Evolutionary conservation across 2,113 vertebrate genomes (phyloP).

Genomic region (Nycticorax nycticorax): DNA sequence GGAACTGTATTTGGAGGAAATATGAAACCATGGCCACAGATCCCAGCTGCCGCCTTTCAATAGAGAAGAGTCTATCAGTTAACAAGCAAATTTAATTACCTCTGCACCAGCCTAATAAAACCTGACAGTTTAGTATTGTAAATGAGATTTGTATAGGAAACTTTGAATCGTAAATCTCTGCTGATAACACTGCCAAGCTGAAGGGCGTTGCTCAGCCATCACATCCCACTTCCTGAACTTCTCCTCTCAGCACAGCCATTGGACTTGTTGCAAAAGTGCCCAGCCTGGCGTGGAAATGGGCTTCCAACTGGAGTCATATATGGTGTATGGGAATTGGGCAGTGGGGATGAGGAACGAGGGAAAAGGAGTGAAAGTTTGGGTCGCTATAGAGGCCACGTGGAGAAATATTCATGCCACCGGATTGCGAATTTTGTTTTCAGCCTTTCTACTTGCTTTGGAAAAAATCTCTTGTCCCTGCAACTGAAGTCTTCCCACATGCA

Average conservation of each 20-base stretch:
- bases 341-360: not conserved
- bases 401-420: not conserved
- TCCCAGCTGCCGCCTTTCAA: not conserved
- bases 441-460: not conserved
- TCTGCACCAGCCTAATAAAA: conserved; percentile 11
- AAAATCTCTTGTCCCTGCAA: not conserved
- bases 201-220: not conserved
- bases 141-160: not conserved
- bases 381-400: not conserved
- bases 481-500: not conserved
- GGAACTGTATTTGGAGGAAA: not conserved
- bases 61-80: not conserved
- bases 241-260: not conserved
- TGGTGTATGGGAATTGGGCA: not conserved
- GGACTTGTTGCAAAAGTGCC: not conserved
- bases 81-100: conserved; percentile 7
- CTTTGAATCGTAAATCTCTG: not conserved
- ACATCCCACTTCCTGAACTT: not conserved
- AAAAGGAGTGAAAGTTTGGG: not conserved
- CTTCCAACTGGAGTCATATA: not conserved
- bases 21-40: not conserved
- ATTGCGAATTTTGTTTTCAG: not conserved
- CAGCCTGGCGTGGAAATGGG: not conserved
- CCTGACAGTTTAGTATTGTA: not conserved
- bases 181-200: not conserved